These are phyloP conservation scores for Drosophila cardini DNA, from an alignment of 1,140 invertebrate genomes.

Conservation along the genomic window DNA sequence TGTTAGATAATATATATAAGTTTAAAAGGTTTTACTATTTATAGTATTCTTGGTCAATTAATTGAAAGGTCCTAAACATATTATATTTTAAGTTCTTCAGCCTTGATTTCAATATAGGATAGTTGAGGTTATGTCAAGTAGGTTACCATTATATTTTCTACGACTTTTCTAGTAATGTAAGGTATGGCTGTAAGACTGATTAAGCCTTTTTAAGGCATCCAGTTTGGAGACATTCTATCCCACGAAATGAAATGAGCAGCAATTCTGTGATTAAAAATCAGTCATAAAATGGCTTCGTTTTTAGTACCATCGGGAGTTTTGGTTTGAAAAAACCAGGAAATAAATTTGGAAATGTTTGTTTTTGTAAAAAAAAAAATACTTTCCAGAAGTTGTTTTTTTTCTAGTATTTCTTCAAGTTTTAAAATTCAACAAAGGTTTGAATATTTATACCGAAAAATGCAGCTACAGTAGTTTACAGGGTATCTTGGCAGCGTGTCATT, in stretches of 20 bases:
- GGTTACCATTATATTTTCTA: too few species aligned
- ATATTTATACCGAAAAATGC: too few species aligned
- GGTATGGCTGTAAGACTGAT: background rate
- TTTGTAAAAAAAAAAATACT: background rate
- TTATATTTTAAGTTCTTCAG: too few species aligned
- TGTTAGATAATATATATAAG: too few species aligned
- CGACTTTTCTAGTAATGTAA: too few species aligned
- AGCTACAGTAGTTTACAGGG: slow-evolving; percentile 29
- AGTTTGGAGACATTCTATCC: background rate
- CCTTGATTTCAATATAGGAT: too few species aligned
- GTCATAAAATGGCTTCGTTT: background rate
- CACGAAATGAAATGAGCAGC: background rate
- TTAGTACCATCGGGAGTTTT: background rate
- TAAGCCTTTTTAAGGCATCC: background rate
- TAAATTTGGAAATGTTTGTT: background rate
- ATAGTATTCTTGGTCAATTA: too few species aligned
- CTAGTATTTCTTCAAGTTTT: too few species aligned
- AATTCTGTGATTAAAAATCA: background rate
- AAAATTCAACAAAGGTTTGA: too few species aligned
- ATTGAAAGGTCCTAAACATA: too few species aligned
- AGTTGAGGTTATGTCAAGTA: too few species aligned
- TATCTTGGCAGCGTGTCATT: background rate
- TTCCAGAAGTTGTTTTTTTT: background rate
- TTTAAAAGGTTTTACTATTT: too few species aligned
- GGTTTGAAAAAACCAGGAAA: background rate